Evolutionary conservation across 2,888 invertebrate species (phyloP).

Genomic region (Tetranychus piercei): DNA sequence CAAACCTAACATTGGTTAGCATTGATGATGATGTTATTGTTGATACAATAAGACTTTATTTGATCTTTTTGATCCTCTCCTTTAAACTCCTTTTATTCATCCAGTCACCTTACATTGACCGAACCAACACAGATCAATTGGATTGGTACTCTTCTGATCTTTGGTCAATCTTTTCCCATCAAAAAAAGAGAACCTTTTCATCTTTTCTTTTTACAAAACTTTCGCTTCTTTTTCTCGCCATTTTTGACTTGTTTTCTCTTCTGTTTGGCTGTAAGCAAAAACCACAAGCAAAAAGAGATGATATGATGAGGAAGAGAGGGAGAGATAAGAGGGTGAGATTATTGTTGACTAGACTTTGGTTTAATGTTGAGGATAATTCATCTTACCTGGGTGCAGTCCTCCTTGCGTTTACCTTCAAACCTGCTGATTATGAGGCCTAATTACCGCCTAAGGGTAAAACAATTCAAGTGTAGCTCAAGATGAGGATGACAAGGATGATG

Average conservation of each 20-base stretch:
- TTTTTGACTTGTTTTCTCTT: not conserved
- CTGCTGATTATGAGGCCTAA: not conserved
- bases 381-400: not conserved
- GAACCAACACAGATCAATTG: too few relatives aligned
- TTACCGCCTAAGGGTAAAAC: not conserved
- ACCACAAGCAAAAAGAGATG: not conserved
- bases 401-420: not conserved
- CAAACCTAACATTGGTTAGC: too few relatives aligned
- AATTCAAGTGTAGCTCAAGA: not conserved
- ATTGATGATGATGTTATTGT: too few relatives aligned
- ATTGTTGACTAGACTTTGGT: not conserved
- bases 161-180: not conserved
- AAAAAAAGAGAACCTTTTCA: not conserved
- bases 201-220: not conserved
- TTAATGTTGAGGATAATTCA: not conserved
- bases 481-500: not conserved
- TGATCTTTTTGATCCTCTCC: too few relatives aligned
- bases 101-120: too few relatives aligned
- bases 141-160: too few relatives aligned
- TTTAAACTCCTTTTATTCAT: too few relatives aligned
- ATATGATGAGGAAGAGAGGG: not conserved
- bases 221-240: not conserved
- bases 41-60: too few relatives aligned
- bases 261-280: not conserved
- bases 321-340: not conserved